These are phyloP conservation scores for Akabosia matsudoensis DNA, from an alignment of 1,140 invertebrate genomes.

Conservation along the genomic window DNA sequence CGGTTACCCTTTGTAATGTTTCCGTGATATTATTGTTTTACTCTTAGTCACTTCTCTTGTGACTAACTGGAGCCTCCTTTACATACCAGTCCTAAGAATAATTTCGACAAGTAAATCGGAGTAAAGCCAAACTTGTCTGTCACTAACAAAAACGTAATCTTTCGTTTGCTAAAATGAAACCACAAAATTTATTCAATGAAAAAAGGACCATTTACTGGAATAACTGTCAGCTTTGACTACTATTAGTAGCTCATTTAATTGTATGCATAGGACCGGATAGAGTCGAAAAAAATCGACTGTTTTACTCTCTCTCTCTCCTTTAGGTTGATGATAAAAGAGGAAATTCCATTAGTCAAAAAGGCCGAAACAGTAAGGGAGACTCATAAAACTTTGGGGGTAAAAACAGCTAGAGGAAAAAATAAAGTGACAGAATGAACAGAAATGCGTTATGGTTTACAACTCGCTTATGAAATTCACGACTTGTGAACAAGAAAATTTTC, in stretches of 20 bases:
- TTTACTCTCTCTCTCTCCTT: background rate
- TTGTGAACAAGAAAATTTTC: background rate
- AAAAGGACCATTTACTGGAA: background rate
- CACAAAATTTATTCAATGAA: background rate
- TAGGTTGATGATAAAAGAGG: too few relatives aligned
- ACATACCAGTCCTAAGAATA: too few relatives aligned
- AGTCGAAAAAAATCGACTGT: background rate
- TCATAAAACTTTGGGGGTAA: background rate
- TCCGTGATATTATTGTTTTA: conserved; percentile 2
- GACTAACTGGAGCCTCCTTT: background rate
- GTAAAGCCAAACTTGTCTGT: background rate
- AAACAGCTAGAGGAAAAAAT: background rate
- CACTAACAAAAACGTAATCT: background rate
- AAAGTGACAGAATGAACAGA: background rate
- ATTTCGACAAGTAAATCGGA: too few relatives aligned
- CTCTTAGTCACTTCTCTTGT: background rate
- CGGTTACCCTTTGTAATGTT: background rate
- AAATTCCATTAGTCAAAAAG: conserved; percentile 24
- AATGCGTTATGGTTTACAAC: too few relatives aligned
- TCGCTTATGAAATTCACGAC: background rate
- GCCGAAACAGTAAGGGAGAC: conserved; percentile 1
- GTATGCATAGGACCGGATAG: background rate
- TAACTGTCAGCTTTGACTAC: conserved; percentile 24
- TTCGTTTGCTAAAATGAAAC: background rate
- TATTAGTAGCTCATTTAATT: conserved; percentile 14